These are phyloP conservation scores for Trileptium ribeirensis DNA, from an alignment of 2,888 invertebrate species.

Conservation along the genomic window DNA sequence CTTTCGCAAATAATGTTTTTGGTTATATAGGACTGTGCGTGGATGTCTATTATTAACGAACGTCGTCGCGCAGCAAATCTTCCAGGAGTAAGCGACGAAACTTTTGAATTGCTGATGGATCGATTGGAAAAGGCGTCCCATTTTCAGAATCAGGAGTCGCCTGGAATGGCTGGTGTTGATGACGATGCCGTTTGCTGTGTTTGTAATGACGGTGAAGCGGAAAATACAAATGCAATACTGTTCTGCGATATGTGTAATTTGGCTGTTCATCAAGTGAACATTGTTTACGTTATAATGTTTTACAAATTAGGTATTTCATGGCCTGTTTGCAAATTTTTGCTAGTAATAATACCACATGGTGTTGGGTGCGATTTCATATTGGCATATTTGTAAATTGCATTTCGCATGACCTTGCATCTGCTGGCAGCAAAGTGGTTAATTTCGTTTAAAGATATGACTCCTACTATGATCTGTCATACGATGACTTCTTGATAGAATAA, in stretches of 20 bases:
- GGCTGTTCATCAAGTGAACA: conserved; percentile 93
- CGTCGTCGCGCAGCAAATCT: conserved; percentile 62
- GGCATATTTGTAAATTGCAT: too few species aligned
- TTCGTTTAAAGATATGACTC: too few species aligned
- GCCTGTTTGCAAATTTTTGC: too few species aligned
- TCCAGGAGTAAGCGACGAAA: conserved; percentile 73
- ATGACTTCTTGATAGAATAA: too few species aligned
- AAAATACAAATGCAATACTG: conserved; percentile 93
- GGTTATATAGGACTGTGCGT: conserved; percentile 73
- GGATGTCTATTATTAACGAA: conserved; percentile 82
- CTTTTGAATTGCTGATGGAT: conserved; percentile 91
- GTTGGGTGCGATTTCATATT: too few species aligned
- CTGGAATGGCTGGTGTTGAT: conserved; percentile 56
- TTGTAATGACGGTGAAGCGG: conserved; percentile 96
- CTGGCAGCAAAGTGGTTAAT: too few species aligned
- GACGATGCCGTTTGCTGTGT: conserved; percentile 98
- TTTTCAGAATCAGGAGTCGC: conserved; percentile 61
- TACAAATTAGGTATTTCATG: too few species aligned
- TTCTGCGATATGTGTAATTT: conserved; percentile 99
- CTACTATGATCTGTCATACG: too few species aligned
- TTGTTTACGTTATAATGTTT: too few species aligned
- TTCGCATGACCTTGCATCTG: too few species aligned
- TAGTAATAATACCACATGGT: too few species aligned
- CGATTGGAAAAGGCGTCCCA: conserved; percentile 93
- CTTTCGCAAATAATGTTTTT: too few species aligned